Evolutionary conservation across 2,113 vertebrate species (phyloP), one percentile per base, ranked within the genome.

Genomic region (Daubentonia madagascariensis): DNA sequence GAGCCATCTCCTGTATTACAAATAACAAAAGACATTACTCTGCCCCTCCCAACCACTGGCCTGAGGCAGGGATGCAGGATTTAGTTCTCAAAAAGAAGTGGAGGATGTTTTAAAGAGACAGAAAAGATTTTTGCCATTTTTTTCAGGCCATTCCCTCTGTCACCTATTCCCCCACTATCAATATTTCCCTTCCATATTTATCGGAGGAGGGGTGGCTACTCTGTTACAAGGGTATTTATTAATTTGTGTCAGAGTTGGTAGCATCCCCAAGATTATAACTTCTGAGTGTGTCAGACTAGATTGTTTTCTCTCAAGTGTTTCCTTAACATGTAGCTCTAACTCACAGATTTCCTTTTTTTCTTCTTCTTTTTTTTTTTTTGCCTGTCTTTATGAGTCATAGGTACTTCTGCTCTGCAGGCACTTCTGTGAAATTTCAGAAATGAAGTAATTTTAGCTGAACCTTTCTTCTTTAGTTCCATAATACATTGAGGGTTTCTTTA

Each of bases 401-500:
- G 18, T 81, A 85, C 40, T 95, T 91, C 45, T 18, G 16, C 37
- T 89, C 43, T 85, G 37, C 8, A 83, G 25, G 65, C 8, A 6
- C 17, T 52, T 95, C 25, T 80, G 9, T 86, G 45, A 94, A 81
- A 87, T 70, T 89, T 94, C 65, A 85, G 13, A 88, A 88, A 83
- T 65, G 76, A 89, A 85, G 50, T 92, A 45, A 84, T 90, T 92
- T 87, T 72, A 89, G 63, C 23, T 63, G 32, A 12, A n/a, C 61
- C 40, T 91, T 93, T 90, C 30, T 73, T 78, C n/a, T 93, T 91
- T 86, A 86, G 48, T 94, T 92, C 20, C 5, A 70, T 87, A 95
- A 32, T 52, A 28, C 0, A 12, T 78, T 88, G 50, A 57, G 68
- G 4, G 95, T 95, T 92, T 85, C 45, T 81, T 91, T 91, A 63